phyloP scores from a whole-genome alignment of 2,113 vertebrate species.

The Pongo pygmaeus region DNA sequence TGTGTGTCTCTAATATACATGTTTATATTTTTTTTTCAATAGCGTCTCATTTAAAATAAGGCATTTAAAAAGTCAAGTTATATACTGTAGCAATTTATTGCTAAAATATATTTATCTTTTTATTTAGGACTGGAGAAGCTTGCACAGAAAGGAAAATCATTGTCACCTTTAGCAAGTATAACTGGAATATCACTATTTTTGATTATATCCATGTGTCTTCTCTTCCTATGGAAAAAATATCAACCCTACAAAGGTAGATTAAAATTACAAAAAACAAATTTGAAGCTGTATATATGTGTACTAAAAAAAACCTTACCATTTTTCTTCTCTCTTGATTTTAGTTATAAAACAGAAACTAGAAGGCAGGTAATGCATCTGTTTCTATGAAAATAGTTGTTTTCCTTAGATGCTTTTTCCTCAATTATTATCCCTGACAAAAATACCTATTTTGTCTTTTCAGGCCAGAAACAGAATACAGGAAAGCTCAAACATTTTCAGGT shows the following conservation, averaged over 20 bases:
- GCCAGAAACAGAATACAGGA: conserved; percentile 83
- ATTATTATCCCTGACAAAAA: not conserved
- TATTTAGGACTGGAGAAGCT: conserved; percentile 85
- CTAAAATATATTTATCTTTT: conserved; percentile 50
- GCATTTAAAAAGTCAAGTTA: not conserved
- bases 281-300: not conserved
- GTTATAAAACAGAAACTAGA: conserved; percentile 83
- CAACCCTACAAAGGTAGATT: conserved; percentile 85
- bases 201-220: conserved; percentile 82
- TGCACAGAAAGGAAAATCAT: conserved; percentile 83
- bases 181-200: conserved; percentile 87
- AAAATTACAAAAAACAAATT: not conserved
- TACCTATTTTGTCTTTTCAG: conserved; percentile 74
- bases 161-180: conserved; percentile 86
- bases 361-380: conserved; percentile 81
- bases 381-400: conserved; percentile 40
- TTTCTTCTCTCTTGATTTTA: conserved; percentile 74
- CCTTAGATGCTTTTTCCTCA: not conserved
- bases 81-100: not conserved
- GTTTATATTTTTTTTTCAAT: not conserved
- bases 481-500: conserved; percentile 87
- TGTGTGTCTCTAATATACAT: not conserved
- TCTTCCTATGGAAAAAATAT: conserved; percentile 87
- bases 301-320: conserved; percentile 10
- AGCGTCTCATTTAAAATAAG: not conserved